Evolutionary conservation across 2,113 vertebrate genomes (phyloP).

Genomic region (Oreochromis tanganicae): DNA sequence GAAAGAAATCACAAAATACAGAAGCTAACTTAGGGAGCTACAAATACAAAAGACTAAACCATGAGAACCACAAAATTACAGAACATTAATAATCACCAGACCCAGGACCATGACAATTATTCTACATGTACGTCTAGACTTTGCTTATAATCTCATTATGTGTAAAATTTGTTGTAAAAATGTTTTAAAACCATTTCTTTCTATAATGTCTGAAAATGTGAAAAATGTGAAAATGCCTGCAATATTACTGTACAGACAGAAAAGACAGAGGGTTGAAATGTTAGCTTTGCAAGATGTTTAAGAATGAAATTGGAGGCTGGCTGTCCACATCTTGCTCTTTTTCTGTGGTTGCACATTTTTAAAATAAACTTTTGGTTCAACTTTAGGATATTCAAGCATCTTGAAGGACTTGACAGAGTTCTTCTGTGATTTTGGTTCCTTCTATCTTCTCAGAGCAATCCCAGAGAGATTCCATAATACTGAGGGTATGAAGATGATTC

Average conservation of each 20-base stretch:
- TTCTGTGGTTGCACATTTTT: background rate
- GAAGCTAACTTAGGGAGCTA: background rate
- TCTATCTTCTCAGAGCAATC: background rate
- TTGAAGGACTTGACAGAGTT: background rate
- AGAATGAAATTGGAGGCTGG: background rate
- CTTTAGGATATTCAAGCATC: background rate
- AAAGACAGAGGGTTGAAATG: background rate
- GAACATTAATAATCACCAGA: background rate
- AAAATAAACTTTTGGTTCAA: background rate
- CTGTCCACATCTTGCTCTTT: accelerated
- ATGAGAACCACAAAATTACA: background rate
- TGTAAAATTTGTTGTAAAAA: background rate
- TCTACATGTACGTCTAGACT: background rate
- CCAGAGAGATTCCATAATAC: background rate
- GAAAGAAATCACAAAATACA: background rate
- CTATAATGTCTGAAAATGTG: background rate
- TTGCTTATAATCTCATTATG: background rate
- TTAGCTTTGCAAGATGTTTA: background rate
- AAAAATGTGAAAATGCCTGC: background rate
- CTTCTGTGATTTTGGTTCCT: background rate
- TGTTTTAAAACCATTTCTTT: background rate
- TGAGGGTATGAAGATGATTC: background rate
- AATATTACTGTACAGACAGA: background rate
- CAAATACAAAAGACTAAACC: background rate
- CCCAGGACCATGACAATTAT: background rate